Base-by-base conservation (phyloP, 2,888 invertebrate species). In the Sarcophaga carnaria region DNA sequence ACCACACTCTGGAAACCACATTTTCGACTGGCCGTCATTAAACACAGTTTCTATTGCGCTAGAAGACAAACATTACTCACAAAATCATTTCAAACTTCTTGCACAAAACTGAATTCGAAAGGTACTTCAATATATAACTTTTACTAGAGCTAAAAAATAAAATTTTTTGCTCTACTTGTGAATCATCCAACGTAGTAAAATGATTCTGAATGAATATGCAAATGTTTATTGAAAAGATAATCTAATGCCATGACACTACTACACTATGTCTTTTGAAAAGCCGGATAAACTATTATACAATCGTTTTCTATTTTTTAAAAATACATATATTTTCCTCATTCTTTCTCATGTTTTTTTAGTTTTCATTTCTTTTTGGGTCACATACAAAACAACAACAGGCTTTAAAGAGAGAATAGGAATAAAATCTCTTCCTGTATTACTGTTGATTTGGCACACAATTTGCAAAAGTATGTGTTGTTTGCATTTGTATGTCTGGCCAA, bases 391-490 rank as follows among this genome's bases (percentile, higher is more conserved):
- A 14, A 12, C 20, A 17, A n/a, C n/a, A 69, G 37, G 47, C 69
- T 63, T 74, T 62, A 20, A 67, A 10, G 20, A 17, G 11, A 64
- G 37, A 37, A 54, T 14, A 17, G 17, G 1, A 54, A 54, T 14
- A 63, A 70, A 54, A 54, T 54, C 37, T 70, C 60, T 86, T 83
- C 80, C 82, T 75, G 83, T 81, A 81, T 83, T 81, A 81, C 72
- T 88, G 83, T 81, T 85, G 85, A 75, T 81, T 88, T 85, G 83
- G 85, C 88, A 75, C 69, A 76, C 75, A 81, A 75, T 75, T 81
- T 81, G 75, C 69, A 75, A 81, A 80, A 81, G 49, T 37, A 37
- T 1, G 72, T 54, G 66, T 76, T 74, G 66, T 25, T 66, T 83
- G 64, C 49, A 47, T 80, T 79, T 85, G 64, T 69, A 78, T 80